Evolutionary conservation across 2,113 vertebrate genomes (phyloP), one percentile per base, ranked within the genome.

Genomic region (Eupsittula cactorum): DNA sequence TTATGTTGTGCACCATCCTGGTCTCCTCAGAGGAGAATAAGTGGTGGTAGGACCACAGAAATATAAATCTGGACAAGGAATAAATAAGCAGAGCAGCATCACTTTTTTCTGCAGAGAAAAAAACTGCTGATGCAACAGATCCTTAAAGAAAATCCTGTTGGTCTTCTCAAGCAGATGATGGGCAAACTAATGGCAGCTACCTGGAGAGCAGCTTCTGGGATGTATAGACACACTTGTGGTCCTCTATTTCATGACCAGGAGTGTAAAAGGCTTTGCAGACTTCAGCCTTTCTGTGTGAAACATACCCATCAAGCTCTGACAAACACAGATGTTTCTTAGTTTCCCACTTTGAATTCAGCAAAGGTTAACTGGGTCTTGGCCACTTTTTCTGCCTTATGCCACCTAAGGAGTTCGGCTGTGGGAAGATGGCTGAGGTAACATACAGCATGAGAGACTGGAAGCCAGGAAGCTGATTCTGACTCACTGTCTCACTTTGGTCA

Each of bases 231-330:
- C 10, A 9, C 6, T 24, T 20, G 19, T 64, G 44, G 25, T 24
- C 64, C 85, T 81, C 70, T 55, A 6, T 37, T 68, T 39, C 35
- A 41, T 15, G 44, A 52, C 12, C 33, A 90, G 17, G 25, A 64
- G 39, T 6, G 35, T 6, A 47, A 52, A 86, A 74, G 23, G 1
- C n/a, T 91, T 71, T 52, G 16, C 31, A 49, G 16, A 27, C 8
- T 55, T 62, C 53, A 80, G 20, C 27, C 6, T 69, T 83, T 83
- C 16, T 52, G 11, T 1, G 0, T 47, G n/a, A 42, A 76, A 65
- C 0, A 0, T 27, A 35, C 17, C 11, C 16, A 47, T 6, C 18
- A 49, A 82, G 29, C 7, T 60, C 52, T 73, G 55, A 42, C 7
- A 59, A 90, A 65, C 37, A 62, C 11, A 57, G n/a, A 74, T 13